Percentiles rank a stretch among this genome's conserved stretches.
Conservation (phyloP, 2,888 invertebrate genomes). For the Brenthis hecate region DNA sequence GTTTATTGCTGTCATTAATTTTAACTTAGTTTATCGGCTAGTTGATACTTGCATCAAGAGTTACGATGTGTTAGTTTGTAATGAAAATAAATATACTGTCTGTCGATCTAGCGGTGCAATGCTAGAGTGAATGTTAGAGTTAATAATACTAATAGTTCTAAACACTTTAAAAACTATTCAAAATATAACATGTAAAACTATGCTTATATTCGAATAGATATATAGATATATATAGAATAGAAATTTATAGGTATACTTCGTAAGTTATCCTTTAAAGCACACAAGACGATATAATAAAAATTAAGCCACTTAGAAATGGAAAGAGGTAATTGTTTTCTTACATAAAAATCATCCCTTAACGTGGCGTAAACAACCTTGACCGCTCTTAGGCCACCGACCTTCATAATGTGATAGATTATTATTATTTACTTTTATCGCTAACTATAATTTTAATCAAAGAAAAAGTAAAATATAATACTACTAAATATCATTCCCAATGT, state of each 20-base stretch:
- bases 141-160: constrained; percentile 12
- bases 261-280: too few relatives aligned
- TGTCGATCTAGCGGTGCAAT: constrained; percentile 45
- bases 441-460: background rate
- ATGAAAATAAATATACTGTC: constrained; percentile 61
- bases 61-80: constrained; percentile 28
- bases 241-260: too few relatives aligned
- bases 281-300: background rate
- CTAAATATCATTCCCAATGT: background rate
- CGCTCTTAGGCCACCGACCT: constrained; percentile 66
- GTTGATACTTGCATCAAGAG: constrained; percentile 41
- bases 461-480: background rate
- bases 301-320: background rate
- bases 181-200: background rate
- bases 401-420: constrained; percentile 9
- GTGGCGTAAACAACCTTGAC: constrained; percentile 61
- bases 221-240: too few relatives aligned
- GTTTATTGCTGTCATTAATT: constrained; percentile 6
- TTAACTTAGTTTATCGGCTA: constrained; percentile 1
- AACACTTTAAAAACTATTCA: constrained; percentile 6
- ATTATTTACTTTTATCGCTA: background rate
- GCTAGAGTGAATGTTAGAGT: constrained; percentile 8
- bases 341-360: constrained; percentile 51
- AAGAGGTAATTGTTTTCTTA: constrained; percentile 9
- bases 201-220: background rate